These are phyloP conservation scores for Dicyrtomina minuta DNA, from an alignment of 2,888 invertebrate genomes.

Conservation along the genomic window DNA sequence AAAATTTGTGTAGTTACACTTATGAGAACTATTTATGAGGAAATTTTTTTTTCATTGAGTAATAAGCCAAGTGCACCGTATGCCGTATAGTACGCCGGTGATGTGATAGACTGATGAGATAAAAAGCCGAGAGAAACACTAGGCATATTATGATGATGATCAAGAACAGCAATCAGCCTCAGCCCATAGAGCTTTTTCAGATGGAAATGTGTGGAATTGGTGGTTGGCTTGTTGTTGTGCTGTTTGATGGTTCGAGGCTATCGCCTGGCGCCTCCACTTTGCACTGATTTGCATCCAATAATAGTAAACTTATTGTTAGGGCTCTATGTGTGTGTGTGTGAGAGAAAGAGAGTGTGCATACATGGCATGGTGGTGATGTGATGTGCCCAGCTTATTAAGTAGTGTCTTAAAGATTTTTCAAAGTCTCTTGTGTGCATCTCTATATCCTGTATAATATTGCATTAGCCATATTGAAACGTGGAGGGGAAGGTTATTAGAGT, in stretches of 20 bases:
- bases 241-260: slow-evolving; percentile 20
- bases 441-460: background rate
- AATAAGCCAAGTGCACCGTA: too few relatives aligned
- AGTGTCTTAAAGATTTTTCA: background rate
- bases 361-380: background rate
- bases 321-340: background rate
- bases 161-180: too few relatives aligned
- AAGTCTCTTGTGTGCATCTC: background rate
- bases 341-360: too few relatives aligned
- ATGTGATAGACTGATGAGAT: too few relatives aligned
- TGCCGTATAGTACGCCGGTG: too few relatives aligned
- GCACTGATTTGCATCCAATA: slow-evolving; percentile 29
- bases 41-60: background rate
- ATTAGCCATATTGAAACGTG: too few relatives aligned
- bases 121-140: too few relatives aligned
- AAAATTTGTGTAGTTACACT: too few relatives aligned
- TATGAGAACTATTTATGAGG: too few relatives aligned
- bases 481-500: too few relatives aligned
- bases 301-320: slow-evolving; percentile 6
- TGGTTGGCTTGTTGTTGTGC: slow-evolving; percentile 5
- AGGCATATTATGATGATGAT: too few relatives aligned
- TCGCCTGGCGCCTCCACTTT: slow-evolving; percentile 26
- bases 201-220: background rate
- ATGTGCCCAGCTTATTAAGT: slow-evolving; percentile 20
- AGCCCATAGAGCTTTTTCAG: background rate